Conservation (phyloP, 2,888 invertebrate species). For the Pollenia labialis region DNA sequence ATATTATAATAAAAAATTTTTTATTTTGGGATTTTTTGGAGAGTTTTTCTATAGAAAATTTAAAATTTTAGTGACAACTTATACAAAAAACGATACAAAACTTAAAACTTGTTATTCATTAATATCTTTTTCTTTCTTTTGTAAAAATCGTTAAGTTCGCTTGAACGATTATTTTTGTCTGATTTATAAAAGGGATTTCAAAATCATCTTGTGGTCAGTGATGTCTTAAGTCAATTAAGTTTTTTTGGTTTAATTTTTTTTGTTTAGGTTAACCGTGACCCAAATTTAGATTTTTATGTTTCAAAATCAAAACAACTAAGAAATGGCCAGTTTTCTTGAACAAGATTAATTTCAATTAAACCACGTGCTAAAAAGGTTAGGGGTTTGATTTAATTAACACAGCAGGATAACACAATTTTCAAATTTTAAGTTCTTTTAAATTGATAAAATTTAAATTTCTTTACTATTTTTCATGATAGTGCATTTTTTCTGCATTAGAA, state of each 20-base stretch:
- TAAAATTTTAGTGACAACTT: too few relatives aligned
- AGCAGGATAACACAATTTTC: too few relatives aligned
- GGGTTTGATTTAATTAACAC: background rate
- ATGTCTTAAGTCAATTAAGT: background rate
- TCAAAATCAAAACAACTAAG: background rate
- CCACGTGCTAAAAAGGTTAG: background rate
- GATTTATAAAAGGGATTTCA: constrained; percentile 7
- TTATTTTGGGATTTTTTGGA: too few relatives aligned
- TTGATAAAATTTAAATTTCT: too few relatives aligned
- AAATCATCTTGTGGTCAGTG: constrained; percentile 13
- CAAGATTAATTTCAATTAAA: background rate
- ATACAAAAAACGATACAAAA: too few relatives aligned
- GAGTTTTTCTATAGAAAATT: too few relatives aligned
- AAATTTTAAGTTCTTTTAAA: too few relatives aligned
- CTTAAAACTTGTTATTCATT: constrained; percentile 20
- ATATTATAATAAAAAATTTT: too few relatives aligned
- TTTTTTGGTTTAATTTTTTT: background rate
- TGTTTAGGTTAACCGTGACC: constrained; percentile 28
- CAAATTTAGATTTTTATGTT: background rate
- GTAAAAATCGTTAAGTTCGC: background rate
- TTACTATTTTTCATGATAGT: too few relatives aligned
- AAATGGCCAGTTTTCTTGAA: background rate
- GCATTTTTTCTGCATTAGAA: too few relatives aligned
- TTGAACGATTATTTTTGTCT: background rate
- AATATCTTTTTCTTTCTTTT: background rate